These are phyloP conservation scores for Procavia capensis DNA, from an alignment of 2,113 vertebrate genomes.

Conservation along the genomic window DNA sequence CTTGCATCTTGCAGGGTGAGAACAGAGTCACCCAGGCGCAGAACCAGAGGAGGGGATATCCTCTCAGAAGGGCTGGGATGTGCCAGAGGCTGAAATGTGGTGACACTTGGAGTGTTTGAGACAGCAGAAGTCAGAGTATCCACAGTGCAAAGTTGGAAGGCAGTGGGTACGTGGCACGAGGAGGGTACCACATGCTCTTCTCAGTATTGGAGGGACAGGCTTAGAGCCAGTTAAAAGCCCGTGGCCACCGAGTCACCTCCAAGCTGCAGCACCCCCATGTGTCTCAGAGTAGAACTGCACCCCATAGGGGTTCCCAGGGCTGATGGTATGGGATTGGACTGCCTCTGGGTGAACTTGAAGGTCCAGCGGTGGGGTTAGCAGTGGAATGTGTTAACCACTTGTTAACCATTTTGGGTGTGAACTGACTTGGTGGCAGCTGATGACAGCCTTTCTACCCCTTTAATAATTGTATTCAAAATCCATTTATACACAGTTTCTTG, in stretches of 20 bases:
- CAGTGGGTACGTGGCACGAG: accelerated
- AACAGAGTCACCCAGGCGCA: background rate
- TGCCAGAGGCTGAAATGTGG: background rate
- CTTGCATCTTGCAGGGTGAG: background rate
- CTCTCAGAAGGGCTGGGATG: background rate
- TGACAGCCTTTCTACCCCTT: background rate
- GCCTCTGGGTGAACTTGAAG: background rate
- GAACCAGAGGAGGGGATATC: background rate
- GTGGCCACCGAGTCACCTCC: no score
- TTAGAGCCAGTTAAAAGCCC: no score
- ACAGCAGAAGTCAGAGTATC: background rate
- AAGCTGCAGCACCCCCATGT: no score
- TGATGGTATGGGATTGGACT: background rate
- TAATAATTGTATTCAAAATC: background rate
- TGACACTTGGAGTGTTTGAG: accelerated
- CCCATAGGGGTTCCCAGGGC: background rate
- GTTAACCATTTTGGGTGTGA: background rate
- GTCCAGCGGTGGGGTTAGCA: background rate
- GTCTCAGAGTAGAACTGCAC: background rate
- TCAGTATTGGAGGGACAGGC: accelerated
- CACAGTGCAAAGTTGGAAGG: accelerated
- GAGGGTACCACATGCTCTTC: background rate
- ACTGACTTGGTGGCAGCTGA: background rate
- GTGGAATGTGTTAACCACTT: background rate
- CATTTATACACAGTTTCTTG: background rate